phyloP scores from a whole-genome alignment of 2,113 vertebrate species.

The Microtus ochrogaster region DNA sequence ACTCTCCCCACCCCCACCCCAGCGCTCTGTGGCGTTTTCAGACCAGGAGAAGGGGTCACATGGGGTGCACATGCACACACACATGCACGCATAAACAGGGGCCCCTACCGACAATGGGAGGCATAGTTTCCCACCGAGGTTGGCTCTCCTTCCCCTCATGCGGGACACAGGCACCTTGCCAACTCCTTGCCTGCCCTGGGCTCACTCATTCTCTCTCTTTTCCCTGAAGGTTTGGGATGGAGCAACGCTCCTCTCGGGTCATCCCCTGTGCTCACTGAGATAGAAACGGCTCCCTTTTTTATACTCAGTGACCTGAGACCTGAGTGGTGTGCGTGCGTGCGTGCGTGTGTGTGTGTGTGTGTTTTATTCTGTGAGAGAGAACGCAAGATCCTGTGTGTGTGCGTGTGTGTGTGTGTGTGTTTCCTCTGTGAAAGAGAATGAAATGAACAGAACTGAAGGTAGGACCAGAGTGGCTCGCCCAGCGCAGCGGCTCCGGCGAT shows the following conservation, averaged over 20 bases:
- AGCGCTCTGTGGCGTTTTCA: neutral
- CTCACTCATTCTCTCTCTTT: neutral
- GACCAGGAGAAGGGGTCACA: neutral
- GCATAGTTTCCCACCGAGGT: neutral
- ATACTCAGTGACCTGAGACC: too few relatives aligned
- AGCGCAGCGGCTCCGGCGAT: fast-evolving
- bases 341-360: neutral
- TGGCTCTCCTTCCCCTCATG: fast-evolving
- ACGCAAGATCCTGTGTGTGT: too few relatives aligned
- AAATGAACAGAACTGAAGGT: fast-evolving
- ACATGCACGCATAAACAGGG: neutral
- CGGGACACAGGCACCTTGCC: neutral
- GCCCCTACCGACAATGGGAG: neutral
- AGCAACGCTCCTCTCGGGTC: neutral
- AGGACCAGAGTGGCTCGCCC: fast-evolving
- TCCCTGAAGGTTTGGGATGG: neutral
- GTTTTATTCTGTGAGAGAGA: neutral
- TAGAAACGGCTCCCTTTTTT: neutral
- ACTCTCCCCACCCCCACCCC: neutral
- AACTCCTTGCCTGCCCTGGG: neutral
- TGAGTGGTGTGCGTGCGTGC: too few relatives aligned
- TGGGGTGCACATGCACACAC: neutral
- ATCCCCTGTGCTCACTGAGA: neutral
- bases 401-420: neutral
- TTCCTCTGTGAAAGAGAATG: neutral